phyloP scores from a whole-genome alignment of 2,888 invertebrate species.

The Drosophila borealis region DNA sequence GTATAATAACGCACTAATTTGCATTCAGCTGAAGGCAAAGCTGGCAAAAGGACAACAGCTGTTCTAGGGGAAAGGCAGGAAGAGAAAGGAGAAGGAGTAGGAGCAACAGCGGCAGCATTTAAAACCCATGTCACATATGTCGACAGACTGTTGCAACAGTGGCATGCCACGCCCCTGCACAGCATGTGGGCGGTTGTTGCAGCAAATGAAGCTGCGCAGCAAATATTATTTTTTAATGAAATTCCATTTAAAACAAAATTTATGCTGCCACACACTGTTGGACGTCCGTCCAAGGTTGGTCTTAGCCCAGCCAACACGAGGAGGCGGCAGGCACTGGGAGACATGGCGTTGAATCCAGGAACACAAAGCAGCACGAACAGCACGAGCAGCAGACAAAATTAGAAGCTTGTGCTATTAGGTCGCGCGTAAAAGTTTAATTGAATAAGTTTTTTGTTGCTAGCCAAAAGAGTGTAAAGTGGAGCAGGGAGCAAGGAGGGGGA shows the following conservation, averaged over 20 bases:
- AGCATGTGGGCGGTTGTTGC: slow-evolving; percentile 32
- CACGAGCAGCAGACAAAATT: slow-evolving; percentile 26
- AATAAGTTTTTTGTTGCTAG: slow-evolving; percentile 67
- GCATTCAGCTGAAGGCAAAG: slow-evolving; percentile 53
- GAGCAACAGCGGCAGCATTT: slow-evolving; percentile 39
- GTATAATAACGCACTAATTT: slow-evolving; percentile 78
- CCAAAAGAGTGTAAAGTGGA: slow-evolving; percentile 8
- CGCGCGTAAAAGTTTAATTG: slow-evolving; percentile 73
- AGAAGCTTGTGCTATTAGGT: slow-evolving; percentile 60
- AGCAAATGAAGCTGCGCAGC: slow-evolving; percentile 60
- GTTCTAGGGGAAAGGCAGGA: background rate
- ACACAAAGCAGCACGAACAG: slow-evolving; percentile 1
- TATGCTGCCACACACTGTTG: slow-evolving; percentile 55
- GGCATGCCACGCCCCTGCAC: slow-evolving; percentile 45
- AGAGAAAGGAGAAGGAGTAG: background rate
- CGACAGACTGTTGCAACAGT: slow-evolving; percentile 18
- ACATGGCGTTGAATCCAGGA: background rate
- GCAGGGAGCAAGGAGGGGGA: background rate
- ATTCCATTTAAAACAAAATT: slow-evolving; percentile 73
- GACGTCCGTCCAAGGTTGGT: slow-evolving; percentile 17
- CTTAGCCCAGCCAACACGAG: slow-evolving; percentile 6
- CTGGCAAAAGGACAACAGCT: slow-evolving; percentile 38
- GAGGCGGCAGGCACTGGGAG: slow-evolving; percentile 1
- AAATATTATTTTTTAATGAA: slow-evolving; percentile 77
- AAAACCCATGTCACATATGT: slow-evolving; percentile 70